Base-by-base conservation (phyloP, 2,113 vertebrate species). In the Zapus hudsonius region DNA sequence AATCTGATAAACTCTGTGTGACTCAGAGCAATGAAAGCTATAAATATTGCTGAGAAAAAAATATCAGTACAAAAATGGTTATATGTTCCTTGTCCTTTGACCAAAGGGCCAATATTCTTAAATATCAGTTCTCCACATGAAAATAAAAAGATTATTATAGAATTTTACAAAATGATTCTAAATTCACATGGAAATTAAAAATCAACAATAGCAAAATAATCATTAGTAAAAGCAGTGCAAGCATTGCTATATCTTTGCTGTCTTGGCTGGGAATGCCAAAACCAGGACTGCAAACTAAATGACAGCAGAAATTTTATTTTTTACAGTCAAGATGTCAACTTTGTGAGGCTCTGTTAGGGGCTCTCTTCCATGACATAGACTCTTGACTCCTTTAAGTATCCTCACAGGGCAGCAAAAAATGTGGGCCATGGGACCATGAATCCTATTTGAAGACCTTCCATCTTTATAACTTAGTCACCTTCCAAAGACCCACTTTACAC, bases 1-100 rank as follows among this genome's bases (percentile, higher is more conserved):
- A 84, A 80, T 87, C 31, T 76, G 38, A 76, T 73, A 84, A 93
- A 90, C 29, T 29, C 11, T 23, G 1, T 72, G 63, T 87, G 13
- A 76, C 52, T 74, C 57, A 76, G 59, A 20, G 38, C 38, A 81
- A 17, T 27, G 52, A 91, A 75, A 92, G 72, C 52, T 93, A 91
- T 70, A 75, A 23, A n/a, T n/a, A 44, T 29, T 44, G 7, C 7
- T 74, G 42, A 80, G 63, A 73, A 93, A 88, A 70, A 22, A 6
- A 40, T 74, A 59, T 40, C 8, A 92, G 94, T 81, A 47, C 27
- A 29, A 44, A 57, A 85, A 72, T 89, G 3, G 42, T 76, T 52
- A 66, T 64, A 31, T 9, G 75, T 36, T 81, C 44, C 7, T 91
- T 69, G 63, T 59, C 70, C 44, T 61, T 61, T 81, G 17, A 2